Evolutionary conservation across 2,888 invertebrate genomes (phyloP).

Genomic region (Hypolimnas misippus): DNA sequence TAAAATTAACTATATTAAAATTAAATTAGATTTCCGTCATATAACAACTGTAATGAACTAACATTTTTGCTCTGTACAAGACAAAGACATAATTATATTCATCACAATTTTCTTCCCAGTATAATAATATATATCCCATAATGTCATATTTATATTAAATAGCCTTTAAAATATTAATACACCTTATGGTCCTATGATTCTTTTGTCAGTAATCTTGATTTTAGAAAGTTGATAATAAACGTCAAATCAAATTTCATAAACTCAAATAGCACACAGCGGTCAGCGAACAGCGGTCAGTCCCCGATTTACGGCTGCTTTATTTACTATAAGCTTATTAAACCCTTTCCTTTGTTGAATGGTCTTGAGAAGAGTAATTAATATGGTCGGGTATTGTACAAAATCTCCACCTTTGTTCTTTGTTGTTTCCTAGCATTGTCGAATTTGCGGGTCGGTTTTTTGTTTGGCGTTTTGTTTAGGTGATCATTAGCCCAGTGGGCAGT

Average conservation of each 20-base stretch:
- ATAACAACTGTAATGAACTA: too few species aligned
- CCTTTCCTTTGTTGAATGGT: conserved; percentile 68
- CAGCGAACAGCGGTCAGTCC: conserved; percentile 72
- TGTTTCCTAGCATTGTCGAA: conserved; percentile 65
- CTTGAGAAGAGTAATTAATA: conserved; percentile 81
- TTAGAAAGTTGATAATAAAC: conserved; percentile 46
- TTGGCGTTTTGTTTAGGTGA: conserved; percentile 67
- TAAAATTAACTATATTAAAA: too few species aligned
- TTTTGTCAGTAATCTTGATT: not conserved
- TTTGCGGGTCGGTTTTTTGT: conserved; percentile 62
- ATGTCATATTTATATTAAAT: too few species aligned
- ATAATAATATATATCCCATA: too few species aligned
- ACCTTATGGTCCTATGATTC: not conserved
- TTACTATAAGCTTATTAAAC: conserved; percentile 81
- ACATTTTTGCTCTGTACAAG: too few species aligned
- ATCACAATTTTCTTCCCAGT: too few species aligned
- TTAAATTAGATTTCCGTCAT: too few species aligned
- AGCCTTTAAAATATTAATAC: not conserved
- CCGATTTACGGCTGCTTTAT: conserved; percentile 70
- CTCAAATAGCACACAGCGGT: conserved; percentile 50
- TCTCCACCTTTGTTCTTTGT: conserved; percentile 68
- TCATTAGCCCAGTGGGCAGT: conserved; percentile 80
- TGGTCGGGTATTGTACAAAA: conserved; percentile 75
- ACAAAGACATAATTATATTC: too few species aligned
- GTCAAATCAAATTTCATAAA: conserved; percentile 69